A percentile compares a stretch with the other conserved stretches of the same genome.
Conservation (phyloP, 2,797 vertebrate species). For the Halcyon badia region DNA sequence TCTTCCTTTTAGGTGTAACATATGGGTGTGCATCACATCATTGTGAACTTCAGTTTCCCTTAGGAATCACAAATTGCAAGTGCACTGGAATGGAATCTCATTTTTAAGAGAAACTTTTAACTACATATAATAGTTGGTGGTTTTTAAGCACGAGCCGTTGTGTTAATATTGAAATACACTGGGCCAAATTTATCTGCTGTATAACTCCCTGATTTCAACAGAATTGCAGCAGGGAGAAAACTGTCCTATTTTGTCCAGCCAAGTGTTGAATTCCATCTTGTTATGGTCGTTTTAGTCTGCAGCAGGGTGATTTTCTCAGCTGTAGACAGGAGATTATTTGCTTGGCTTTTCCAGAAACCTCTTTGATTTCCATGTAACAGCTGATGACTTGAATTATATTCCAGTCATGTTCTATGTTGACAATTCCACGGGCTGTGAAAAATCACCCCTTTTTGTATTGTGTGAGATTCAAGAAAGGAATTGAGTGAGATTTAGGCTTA, state of each 20-base stretch:
- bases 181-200: neutral
- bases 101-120: neutral
- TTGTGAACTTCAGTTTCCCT: neutral
- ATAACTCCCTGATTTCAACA: neutral
- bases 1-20: neutral
- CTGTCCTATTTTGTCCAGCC: neutral
- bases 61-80: neutral
- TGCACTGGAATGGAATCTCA: neutral
- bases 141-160: neutral
- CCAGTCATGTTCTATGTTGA: neutral
- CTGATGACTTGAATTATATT: neutral
- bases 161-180: neutral
- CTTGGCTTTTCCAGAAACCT: conserved; percentile 3
- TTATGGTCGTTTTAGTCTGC: neutral
- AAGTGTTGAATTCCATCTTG: conserved; percentile 14
- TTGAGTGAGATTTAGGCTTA: neutral
- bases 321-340: neutral
- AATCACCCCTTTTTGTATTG: neutral
- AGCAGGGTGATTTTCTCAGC: neutral
- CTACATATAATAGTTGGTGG: neutral
- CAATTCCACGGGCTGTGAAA: neutral
- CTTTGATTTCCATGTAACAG: neutral
- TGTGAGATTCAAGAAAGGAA: neutral
- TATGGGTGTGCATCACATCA: neutral
- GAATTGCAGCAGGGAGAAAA: neutral